Percentiles rank a stretch among this genome's conserved stretches.
phyloP scores from a whole-genome alignment of 2,797 vertebrate genomes.

The Nannoperca obscura region DNA sequence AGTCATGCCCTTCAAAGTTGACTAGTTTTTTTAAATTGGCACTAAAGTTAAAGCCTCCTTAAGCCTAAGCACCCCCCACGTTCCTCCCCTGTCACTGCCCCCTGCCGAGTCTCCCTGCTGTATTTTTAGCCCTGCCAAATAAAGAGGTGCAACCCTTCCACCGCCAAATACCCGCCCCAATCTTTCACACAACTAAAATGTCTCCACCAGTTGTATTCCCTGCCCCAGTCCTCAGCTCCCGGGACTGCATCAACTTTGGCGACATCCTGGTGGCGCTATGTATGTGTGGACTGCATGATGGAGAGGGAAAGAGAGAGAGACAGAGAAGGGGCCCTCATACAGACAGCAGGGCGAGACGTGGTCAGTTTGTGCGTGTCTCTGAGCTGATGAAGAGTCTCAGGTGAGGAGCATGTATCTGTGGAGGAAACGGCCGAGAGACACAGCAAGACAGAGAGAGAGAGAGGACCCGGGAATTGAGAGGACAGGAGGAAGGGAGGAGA shows the following conservation, averaged over 20 bases:
- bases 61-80: constrained; percentile 26
- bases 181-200: constrained; percentile 15
- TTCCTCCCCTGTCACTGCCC: constrained; percentile 24
- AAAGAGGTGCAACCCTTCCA: constrained; percentile 82
- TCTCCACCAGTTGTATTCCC: constrained; percentile 10
- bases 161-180: constrained; percentile 46
- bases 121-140: constrained; percentile 93
- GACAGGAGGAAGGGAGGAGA: constrained; percentile 67
- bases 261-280: constrained; percentile 75
- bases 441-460: constrained; percentile 39
- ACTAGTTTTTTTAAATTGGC: constrained; percentile 10
- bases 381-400: constrained; percentile 57
- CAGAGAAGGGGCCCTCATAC: not conserved
- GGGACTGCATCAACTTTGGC: constrained; percentile 40
- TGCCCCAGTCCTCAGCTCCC: constrained; percentile 12
- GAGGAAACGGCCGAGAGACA: constrained; percentile 45
- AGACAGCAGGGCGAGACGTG: constrained; percentile 17
- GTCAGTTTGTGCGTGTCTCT: constrained; percentile 33
- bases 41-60: constrained; percentile 19
- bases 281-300: constrained; percentile 80
- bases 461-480: constrained; percentile 66
- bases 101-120: constrained; percentile 36
- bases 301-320: constrained; percentile 5
- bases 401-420: constrained; percentile 45
- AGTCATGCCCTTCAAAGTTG: constrained; percentile 25